phyloP scores from a whole-genome alignment of 2,113 vertebrate species.

The Geococcyx californianus region DNA sequence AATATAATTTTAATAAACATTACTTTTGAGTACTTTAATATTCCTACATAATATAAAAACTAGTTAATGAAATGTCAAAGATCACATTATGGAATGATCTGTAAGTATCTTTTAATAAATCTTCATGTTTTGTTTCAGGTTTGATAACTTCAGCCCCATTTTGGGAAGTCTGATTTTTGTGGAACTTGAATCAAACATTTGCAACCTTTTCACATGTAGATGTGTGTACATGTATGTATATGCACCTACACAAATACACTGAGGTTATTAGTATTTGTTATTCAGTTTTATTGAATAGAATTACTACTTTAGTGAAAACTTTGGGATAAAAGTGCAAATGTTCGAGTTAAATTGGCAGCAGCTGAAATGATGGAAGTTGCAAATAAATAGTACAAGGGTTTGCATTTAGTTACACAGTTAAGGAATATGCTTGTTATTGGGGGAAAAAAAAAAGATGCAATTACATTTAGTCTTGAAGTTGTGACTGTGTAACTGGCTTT shows the following conservation, averaged over 20 bases:
- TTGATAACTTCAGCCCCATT: not conserved
- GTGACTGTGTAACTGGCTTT: not conserved
- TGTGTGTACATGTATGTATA: fast-evolving
- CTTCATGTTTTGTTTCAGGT: not conserved
- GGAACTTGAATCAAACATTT: not conserved
- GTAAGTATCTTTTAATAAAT: not conserved
- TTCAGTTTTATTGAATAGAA: not conserved
- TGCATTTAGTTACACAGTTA: not conserved
- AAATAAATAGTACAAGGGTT: not conserved
- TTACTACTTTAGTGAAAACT: not conserved
- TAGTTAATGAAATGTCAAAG: not conserved
- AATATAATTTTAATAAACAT: not conserved
- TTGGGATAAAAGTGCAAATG: not conserved
- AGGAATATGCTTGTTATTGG: not conserved
- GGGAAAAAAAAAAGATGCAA: fast-evolving
- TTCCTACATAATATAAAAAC: not conserved
- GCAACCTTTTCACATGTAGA: not conserved
- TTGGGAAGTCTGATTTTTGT: not conserved
- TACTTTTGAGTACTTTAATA: not conserved
- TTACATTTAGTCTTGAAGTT: not conserved
- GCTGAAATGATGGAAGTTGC: not conserved
- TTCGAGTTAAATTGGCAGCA: not conserved
- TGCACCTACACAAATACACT: not conserved
- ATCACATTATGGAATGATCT: not conserved
- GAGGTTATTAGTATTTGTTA: not conserved